Evolutionary conservation across 1,140 invertebrate species (phyloP).

Genomic region (Nymphalis io): DNA sequence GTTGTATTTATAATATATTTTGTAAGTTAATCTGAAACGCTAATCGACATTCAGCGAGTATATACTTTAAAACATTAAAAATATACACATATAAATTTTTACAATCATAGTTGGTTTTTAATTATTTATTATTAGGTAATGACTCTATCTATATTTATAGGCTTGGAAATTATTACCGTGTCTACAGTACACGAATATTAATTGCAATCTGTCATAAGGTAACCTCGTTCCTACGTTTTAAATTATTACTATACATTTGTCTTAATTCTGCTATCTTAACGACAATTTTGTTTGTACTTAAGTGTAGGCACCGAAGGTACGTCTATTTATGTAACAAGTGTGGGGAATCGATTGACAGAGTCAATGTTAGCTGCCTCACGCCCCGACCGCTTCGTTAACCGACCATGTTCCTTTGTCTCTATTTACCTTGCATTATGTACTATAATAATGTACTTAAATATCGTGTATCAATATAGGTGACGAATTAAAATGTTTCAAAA

Average conservation of each 20-base stretch:
- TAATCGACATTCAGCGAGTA: no score
- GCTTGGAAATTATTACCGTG: not conserved
- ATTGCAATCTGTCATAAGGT: not conserved
- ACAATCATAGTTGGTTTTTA: no score
- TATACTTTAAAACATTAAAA: no score
- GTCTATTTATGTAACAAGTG: conserved; percentile 33
- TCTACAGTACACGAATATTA: not conserved
- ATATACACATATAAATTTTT: no score
- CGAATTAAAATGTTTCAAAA: not conserved
- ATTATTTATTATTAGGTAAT: not conserved
- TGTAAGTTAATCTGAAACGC: no score
- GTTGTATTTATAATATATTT: no score
- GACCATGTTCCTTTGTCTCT: conserved; percentile 35
- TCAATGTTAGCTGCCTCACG: conserved; percentile 45
- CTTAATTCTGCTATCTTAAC: conserved; percentile 3
- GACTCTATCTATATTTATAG: not conserved
- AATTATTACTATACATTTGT: not conserved
- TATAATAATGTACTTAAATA: conserved; percentile 10
- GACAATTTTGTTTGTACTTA: conserved; percentile 22
- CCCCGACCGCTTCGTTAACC: conserved; percentile 48
- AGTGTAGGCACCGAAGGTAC: conserved; percentile 19
- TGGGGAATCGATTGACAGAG: conserved; percentile 43
- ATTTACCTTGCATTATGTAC: conserved; percentile 39
- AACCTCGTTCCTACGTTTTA: not conserved
- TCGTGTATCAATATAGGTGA: not conserved